Base-by-base conservation (phyloP, 2,797 vertebrate genomes). In the Falco biarmicus region DNA sequence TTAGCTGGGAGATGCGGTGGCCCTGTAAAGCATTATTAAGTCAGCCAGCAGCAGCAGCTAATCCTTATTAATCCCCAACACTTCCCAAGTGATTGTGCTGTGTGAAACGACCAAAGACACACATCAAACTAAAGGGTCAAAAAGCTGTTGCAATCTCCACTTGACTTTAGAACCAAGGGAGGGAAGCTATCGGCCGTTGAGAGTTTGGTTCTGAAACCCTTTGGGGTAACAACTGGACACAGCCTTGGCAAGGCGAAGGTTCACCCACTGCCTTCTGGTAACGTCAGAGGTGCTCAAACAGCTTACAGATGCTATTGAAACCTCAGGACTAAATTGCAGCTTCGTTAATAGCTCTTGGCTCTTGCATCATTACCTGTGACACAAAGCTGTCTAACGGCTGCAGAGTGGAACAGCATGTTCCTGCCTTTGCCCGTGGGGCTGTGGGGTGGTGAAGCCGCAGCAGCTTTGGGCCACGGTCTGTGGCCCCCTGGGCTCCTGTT, bases 221-320 rank as follows among this genome's bases (percentile, higher is more conserved):
- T 34, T 32, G 61, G 50, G 37, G 29, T 37, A 34, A 50, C 0
- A 29, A 28, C 25, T 66, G 47, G 37, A 15, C 60, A 24, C 8
- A 6, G 28, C 70, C 63, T 29, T 0, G 0, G 57, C 3, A 2
- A 60, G 2, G 1, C 4, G 5, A 28, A 29, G 1, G 2, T 12
- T 41, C 53, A 19, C 9, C 28, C 3, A 0, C 45, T 65, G 71
- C 64, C n/a, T 53, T 39, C 77, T 19, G 63, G 13, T 13, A 6
- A 13, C 14, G 5, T 29, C 19, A 21, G 68, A 47, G 77, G 39
- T 11, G 8, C 53, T 60, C 10, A 1, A 43, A 20, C 2, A 2
- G 59, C 53, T 71, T 12, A 15, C 32, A 3, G 64, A 13, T 22
- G 51, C 57, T 51, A 1, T 10, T 5, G 2, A 43, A 74, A 11